Percentiles rank a stretch among this genome's conserved stretches.
Evolutionary conservation across 2,113 vertebrate genomes (phyloP).

Genomic region (Nicator chloris): DNA sequence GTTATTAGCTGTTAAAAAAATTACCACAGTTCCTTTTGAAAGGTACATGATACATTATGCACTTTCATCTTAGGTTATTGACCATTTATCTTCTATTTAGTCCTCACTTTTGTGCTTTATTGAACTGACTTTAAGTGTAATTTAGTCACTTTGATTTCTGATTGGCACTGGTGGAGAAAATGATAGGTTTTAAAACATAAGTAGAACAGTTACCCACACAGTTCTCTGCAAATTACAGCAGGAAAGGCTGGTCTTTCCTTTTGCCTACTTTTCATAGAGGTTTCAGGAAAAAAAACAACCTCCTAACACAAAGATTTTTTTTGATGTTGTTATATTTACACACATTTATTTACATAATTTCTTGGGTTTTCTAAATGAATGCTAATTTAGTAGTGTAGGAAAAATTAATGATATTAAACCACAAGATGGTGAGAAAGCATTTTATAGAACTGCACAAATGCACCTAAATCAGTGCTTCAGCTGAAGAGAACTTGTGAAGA

Average conservation of each 20-base stretch:
- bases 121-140: not conserved
- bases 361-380: not conserved
- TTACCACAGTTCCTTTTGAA: not conserved
- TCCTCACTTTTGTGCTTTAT: not conserved
- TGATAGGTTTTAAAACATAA: not conserved
- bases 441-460: not conserved
- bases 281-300: not conserved
- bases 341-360: not conserved
- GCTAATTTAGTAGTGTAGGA: not conserved
- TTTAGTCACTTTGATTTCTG: slow-evolving; percentile 3
- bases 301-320: not conserved
- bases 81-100: not conserved
- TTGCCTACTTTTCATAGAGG: not conserved
- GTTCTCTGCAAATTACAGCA: not conserved
- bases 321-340: not conserved
- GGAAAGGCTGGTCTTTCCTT: not conserved
- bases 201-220: not conserved
- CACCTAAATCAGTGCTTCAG: not conserved
- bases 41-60: not conserved
- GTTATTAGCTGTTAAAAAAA: too few species aligned
- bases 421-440: not conserved
- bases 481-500: not conserved
- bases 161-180: slow-evolving; percentile 1
- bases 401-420: not conserved
- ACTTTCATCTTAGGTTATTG: not conserved